Conservation (phyloP, 2,113 vertebrate species). For the Pontoporia blainvillei region DNA sequence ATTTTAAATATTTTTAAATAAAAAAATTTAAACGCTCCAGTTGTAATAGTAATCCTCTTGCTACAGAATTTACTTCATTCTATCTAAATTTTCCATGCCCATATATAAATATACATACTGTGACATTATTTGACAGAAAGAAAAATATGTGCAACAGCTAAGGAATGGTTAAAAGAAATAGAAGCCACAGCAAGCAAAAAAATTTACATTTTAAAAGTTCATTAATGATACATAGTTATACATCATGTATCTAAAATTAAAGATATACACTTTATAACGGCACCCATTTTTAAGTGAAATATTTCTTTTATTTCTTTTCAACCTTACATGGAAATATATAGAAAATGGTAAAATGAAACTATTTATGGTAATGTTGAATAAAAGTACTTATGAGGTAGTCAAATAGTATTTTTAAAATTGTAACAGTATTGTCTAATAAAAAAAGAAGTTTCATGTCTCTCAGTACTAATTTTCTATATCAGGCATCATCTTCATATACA, state of each 20-base stretch:
- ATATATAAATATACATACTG: background rate
- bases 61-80: constrained; percentile 57
- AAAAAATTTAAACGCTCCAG: background rate
- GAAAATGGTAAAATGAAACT: constrained; percentile 42
- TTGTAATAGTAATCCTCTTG: constrained; percentile 50
- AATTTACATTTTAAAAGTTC: background rate
- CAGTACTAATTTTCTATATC: background rate
- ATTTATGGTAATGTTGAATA: constrained; percentile 17
- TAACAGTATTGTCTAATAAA: background rate
- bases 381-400: constrained; percentile 26
- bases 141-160: background rate
- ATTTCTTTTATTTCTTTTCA: background rate
- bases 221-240: background rate
- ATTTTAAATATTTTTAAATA: constrained; percentile 65
- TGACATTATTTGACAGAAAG: background rate
- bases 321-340: background rate
- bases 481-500: constrained; percentile 52
- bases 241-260: constrained; percentile 32
- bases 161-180: constrained; percentile 13
- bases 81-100: constrained; percentile 51
- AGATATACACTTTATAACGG: background rate
- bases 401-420: background rate
- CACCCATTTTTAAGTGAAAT: constrained; percentile 5
- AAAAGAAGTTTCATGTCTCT: constrained; percentile 45
- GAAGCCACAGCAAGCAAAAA: background rate